phyloP scores from a whole-genome alignment of 2,797 vertebrate species.

The Cheirogaleus major region DNA sequence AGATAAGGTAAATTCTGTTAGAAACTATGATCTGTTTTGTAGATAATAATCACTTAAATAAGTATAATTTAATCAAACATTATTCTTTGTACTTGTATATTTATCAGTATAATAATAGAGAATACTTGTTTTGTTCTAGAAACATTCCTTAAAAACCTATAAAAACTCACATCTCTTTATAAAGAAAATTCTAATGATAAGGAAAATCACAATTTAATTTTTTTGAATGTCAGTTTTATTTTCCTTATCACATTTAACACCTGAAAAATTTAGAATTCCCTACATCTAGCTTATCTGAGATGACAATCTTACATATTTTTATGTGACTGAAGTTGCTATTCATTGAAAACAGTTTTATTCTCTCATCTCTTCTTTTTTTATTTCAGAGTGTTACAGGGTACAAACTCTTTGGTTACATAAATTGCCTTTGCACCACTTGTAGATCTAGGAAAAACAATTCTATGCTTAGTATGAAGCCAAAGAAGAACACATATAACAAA shows the following conservation, averaged over 20 bases:
- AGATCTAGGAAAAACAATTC: no score
- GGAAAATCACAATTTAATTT: neutral
- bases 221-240: neutral
- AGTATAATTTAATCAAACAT: neutral
- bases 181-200: neutral
- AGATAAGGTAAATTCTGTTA: neutral
- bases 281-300: neutral
- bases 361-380: neutral
- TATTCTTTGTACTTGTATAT: neutral
- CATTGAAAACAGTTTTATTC: neutral
- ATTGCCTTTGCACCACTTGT: no score
- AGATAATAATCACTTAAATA: neutral
- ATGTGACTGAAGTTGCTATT: neutral
- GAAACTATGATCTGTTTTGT: neutral
- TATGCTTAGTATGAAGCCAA: no score
- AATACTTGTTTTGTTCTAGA: neutral
- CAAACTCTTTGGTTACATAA: no score
- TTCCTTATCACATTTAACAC: neutral
- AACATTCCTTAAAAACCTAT: neutral
- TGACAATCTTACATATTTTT: neutral
- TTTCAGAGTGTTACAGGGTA: no score
- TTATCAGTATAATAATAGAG: neutral
- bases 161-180: neutral
- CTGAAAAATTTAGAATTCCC: neutral
- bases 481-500: no score